A percentile compares a stretch with the other conserved stretches of the same genome.
phyloP scores from a whole-genome alignment of 2,888 invertebrate species.

The Odontocolon sp. region DNA sequence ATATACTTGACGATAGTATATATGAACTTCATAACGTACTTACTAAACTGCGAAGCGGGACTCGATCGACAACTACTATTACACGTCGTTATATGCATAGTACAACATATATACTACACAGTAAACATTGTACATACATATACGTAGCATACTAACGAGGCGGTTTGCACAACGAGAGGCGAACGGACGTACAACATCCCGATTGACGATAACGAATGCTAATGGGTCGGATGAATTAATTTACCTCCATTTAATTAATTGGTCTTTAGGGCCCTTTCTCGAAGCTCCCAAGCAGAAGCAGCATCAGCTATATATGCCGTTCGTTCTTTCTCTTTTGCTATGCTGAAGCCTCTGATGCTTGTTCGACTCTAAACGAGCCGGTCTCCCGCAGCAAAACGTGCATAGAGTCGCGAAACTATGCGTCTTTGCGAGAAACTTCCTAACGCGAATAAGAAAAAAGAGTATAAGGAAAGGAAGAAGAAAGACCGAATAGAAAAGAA shows the following conservation, averaged over 20 bases:
- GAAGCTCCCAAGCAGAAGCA: conserved; percentile 42
- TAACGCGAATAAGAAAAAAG: too few species aligned
- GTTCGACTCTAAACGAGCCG: conserved; percentile 26
- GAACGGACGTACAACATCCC: conserved; percentile 61
- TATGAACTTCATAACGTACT: conserved; percentile 3
- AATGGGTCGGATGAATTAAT: conserved; percentile 78
- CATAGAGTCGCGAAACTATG: neutral
- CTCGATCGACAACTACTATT: conserved; percentile 27
- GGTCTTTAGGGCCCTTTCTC: conserved; percentile 66
- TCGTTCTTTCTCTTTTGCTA: conserved; percentile 52
- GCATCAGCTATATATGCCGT: neutral
- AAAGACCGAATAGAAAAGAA: neutral
- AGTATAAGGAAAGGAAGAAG: neutral
- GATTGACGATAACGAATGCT: conserved; percentile 78
- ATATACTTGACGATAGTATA: neutral
- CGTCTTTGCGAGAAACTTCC: neutral
- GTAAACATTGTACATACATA: neutral
- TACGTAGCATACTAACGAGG: conserved; percentile 19
- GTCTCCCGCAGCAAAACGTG: conserved; percentile 15
- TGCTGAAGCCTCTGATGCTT: conserved; percentile 1
- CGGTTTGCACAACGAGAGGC: conserved; percentile 50
- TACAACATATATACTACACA: conserved; percentile 8
- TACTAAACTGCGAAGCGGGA: neutral
- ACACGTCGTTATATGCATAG: conserved; percentile 6
- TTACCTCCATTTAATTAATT: conserved; percentile 78